Evolutionary conservation across 1,140 invertebrate species (phyloP).

Genomic region (Dinoponera quadriceps): DNA sequence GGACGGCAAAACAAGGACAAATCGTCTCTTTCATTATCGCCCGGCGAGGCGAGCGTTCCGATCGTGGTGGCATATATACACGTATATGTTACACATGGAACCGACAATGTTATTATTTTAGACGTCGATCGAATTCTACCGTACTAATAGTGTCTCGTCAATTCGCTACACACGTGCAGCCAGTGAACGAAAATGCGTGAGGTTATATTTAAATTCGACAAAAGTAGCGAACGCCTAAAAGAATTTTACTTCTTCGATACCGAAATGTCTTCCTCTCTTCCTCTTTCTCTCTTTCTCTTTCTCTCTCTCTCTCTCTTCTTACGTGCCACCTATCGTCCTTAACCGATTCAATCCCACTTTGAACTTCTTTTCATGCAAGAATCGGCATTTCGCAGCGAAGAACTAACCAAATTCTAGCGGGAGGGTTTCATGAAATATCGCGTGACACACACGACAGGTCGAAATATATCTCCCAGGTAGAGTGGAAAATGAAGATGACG

Average conservation of each 20-base stretch:
- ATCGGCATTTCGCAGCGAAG: background rate
- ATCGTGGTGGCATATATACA: constrained; percentile 2
- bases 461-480: too few relatives aligned
- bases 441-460: constrained; percentile 6
- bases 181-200: constrained; percentile 6
- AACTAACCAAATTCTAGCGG: background rate
- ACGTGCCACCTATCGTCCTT: too few relatives aligned
- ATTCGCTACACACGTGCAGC: background rate
- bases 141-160: constrained; percentile 1
- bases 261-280: too few relatives aligned
- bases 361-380: background rate
- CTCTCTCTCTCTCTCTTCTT: background rate
- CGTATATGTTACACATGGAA: background rate
- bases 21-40: constrained; percentile 14
- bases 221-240: constrained; percentile 9
- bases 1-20: background rate
- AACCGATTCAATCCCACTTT: background rate
- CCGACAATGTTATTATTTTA: constrained; percentile 19
- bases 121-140: background rate
- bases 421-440: background rate
- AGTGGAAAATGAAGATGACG: too few relatives aligned
- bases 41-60: background rate
- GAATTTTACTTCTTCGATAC: too few relatives aligned
- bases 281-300: background rate
- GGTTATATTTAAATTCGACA: constrained; percentile 17